phyloP scores from a whole-genome alignment of 2,797 vertebrate genomes.

The Adrianichthys oophorus region DNA sequence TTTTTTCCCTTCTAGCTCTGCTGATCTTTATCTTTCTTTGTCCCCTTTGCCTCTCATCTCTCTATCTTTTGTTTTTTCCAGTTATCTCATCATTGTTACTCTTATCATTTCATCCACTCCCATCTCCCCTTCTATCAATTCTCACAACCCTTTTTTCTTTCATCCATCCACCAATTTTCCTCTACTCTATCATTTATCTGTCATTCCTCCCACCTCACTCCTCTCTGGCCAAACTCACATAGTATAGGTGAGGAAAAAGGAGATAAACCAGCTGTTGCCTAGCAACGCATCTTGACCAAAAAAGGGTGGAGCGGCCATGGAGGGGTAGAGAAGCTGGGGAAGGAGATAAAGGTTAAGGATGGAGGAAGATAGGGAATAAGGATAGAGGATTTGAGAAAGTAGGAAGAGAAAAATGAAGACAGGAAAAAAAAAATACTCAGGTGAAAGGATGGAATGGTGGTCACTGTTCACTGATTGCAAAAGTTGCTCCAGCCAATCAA shows the following conservation, averaged over 20 bases:
- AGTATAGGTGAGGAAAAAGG: neutral
- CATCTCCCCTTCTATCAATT: neutral
- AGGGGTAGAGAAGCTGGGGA: neutral
- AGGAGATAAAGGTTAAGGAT: neutral
- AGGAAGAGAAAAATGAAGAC: neutral
- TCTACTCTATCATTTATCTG: neutral
- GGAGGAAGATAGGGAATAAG: neutral
- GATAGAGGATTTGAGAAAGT: neutral
- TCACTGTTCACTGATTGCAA: slow-evolving; percentile 49
- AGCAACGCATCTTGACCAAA: neutral
- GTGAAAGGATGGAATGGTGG: neutral
- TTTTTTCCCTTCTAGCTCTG: neutral
- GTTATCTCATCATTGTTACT: neutral
- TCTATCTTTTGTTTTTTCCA: neutral
- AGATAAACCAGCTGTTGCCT: neutral
- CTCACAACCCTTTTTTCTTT: neutral
- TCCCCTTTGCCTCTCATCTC: neutral
- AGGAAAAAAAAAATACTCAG: neutral
- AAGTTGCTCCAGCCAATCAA: slow-evolving; percentile 54
- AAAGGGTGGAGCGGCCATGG: neutral
- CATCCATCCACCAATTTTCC: neutral
- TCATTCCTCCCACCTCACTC: neutral
- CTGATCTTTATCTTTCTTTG: neutral
- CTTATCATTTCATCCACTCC: neutral
- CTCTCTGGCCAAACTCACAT: neutral